These are phyloP conservation scores for Mustela erminea DNA, from an alignment of 2,797 vertebrate species.

Conservation along the genomic window DNA sequence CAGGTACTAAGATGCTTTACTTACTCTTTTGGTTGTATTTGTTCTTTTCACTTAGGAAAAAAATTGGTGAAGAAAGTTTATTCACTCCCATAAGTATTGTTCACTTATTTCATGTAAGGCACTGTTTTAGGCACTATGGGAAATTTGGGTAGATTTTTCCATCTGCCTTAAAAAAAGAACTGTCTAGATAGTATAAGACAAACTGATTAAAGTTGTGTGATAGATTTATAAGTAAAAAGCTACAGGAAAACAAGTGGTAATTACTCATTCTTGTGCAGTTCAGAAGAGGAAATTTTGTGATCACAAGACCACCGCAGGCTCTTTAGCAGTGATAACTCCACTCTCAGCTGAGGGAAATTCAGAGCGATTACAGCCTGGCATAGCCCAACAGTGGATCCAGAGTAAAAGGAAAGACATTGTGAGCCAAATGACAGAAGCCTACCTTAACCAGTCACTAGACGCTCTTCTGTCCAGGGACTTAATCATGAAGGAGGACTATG, in stretches of 20 bases:
- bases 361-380: no score
- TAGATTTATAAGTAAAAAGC: not conserved
- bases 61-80: constrained; percentile 10
- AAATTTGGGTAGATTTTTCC: not conserved
- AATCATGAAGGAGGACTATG: no score
- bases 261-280: not conserved
- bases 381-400: no score
- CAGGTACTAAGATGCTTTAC: constrained; percentile 1
- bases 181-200: not conserved
- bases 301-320: no score
- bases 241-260: not conserved
- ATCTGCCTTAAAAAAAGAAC: not conserved
- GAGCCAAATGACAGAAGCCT: no score
- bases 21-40: constrained; percentile 41
- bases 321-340: no score
- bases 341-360: no score
- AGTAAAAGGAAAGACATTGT: no score
- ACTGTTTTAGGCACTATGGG: not conserved
- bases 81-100: not conserved
- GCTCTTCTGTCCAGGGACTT: no score
- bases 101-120: not conserved
- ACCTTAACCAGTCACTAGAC: no score
- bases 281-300: no score
- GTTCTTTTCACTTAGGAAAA: constrained; percentile 64
- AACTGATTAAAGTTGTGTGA: not conserved